Evolutionary conservation across 2,797 vertebrate genomes (phyloP).

Genomic region (Australoheros facetus): DNA sequence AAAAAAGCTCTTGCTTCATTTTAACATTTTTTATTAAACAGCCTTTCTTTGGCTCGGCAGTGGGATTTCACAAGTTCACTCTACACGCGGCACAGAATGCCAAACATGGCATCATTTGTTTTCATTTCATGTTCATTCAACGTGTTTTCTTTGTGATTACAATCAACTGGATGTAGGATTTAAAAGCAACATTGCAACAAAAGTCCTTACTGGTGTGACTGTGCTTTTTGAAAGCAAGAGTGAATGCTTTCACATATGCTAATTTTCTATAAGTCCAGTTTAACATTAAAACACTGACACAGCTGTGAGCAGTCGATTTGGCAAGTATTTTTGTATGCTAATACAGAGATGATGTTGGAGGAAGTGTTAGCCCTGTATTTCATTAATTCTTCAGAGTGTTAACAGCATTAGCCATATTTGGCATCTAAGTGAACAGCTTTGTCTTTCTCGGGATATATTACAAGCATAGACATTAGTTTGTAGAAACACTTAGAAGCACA

Average conservation of each 20-base stretch:
- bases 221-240: slow-evolving; percentile 18
- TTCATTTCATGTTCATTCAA: not conserved
- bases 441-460: slow-evolving; percentile 12
- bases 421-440: not conserved
- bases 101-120: not conserved
- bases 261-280: not conserved
- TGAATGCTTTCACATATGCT: not conserved
- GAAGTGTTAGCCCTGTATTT: not conserved
- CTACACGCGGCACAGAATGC: slow-evolving; percentile 8
- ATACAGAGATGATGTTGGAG: not conserved
- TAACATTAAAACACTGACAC: not conserved
- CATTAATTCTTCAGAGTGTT: not conserved
- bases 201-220: slow-evolving; percentile 26
- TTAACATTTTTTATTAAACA: not conserved
- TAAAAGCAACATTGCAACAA: slow-evolving; percentile 13
- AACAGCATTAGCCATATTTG: slow-evolving; percentile 3
- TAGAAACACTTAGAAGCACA: not conserved
- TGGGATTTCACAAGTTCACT: not conserved
- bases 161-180: slow-evolving; percentile 18
- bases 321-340: not conserved
- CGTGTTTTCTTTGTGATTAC: not conserved
- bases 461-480: not conserved
- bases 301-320: not conserved
- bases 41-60: slow-evolving; percentile 5
- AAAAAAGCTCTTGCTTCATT: not conserved